Percentiles rank a stretch among this genome's conserved stretches.
Conservation (phyloP, 2,888 invertebrate species). For the Agriopis aurantiaria region DNA sequence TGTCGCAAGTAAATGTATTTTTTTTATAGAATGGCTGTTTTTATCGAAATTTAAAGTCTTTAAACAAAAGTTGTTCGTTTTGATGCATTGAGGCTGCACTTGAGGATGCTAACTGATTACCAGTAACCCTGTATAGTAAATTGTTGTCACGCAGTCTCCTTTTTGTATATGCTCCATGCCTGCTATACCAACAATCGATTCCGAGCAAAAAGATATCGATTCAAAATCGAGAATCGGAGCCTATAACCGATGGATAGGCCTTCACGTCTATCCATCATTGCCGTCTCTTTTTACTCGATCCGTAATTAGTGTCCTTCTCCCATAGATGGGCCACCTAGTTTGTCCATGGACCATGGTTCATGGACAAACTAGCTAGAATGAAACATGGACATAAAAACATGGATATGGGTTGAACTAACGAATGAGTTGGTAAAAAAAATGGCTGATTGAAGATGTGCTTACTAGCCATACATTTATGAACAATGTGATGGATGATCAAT, state of each 20-base stretch:
- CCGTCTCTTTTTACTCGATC: constrained; percentile 50
- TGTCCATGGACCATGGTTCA: constrained; percentile 29
- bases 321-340: constrained; percentile 54
- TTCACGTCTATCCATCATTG: constrained; percentile 66
- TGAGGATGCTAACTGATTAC: no score
- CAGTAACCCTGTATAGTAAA: no score
- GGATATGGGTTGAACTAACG: constrained; percentile 24
- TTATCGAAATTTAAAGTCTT: no score
- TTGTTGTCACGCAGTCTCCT: not conserved
- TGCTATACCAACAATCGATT: constrained; percentile 54
- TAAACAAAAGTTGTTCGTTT: no score
- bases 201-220: constrained; percentile 67
- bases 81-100: no score
- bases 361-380: constrained; percentile 9
- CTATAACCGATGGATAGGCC: constrained; percentile 55
- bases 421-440: constrained; percentile 15
- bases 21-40: no score
- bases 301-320: constrained; percentile 55
- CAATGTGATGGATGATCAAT: not conserved
- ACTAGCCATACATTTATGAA: not conserved
- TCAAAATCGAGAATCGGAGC: constrained; percentile 61
- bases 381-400: constrained; percentile 22
- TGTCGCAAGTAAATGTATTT: no score
- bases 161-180: constrained; percentile 21
- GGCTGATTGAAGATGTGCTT: constrained; percentile 11